A percentile compares a stretch with the other conserved stretches of the same genome.
phyloP scores from a whole-genome alignment of 2,797 vertebrate species.

The Centropyge bicolor region DNA sequence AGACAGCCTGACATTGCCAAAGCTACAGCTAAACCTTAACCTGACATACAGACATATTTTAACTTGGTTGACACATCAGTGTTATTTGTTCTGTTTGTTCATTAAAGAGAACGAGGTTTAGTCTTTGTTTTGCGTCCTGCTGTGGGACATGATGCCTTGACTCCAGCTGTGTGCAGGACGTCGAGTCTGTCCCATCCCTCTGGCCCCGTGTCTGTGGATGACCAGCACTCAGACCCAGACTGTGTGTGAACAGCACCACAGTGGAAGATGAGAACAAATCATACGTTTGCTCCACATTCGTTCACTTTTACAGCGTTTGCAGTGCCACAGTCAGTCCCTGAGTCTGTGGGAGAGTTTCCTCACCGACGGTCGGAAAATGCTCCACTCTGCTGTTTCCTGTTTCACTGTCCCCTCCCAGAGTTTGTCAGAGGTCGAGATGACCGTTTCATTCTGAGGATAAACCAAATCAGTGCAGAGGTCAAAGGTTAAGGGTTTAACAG shows the following conservation, averaged over 20 bases:
- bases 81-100: neutral
- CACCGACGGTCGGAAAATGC: conserved; percentile 36
- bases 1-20: too few relatives aligned
- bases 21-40: too few relatives aligned
- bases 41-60: too few relatives aligned
- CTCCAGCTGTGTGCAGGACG: too few relatives aligned
- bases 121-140: too few relatives aligned
- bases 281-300: neutral
- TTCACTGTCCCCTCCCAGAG: conserved; percentile 22
- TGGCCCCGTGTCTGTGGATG: too few relatives aligned
- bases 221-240: too few relatives aligned
- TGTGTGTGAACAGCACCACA: too few relatives aligned
- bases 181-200: too few relatives aligned
- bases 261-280: too few relatives aligned
- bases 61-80: neutral
- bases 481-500: neutral
- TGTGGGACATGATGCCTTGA: too few relatives aligned
- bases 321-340: neutral
- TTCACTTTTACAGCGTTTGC: neutral
- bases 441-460: conserved; percentile 1
- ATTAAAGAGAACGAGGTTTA: neutral
- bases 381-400: conserved; percentile 37
- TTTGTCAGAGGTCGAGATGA: neutral
- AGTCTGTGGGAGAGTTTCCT: conserved; percentile 32
- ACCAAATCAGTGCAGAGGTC: neutral